phyloP scores from a whole-genome alignment of 2,113 vertebrate species.

The Dolichallabes microphthalmus region DNA sequence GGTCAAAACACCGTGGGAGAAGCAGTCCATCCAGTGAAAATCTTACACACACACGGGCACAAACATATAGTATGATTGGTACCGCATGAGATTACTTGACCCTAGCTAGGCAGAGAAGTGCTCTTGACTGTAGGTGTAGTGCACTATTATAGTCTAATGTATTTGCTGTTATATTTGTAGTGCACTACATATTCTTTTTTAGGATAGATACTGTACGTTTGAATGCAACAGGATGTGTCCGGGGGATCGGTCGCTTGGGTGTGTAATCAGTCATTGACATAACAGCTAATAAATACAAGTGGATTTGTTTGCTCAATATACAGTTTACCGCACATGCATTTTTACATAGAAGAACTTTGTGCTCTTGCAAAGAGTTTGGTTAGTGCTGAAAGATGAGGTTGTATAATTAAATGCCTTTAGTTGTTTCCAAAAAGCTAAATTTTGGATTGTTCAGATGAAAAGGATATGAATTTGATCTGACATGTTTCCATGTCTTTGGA shows the following conservation, averaged over 20 bases:
- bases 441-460: not conserved
- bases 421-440: not conserved
- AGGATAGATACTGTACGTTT: not conserved
- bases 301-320: not conserved
- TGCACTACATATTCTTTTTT: not conserved
- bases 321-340: not conserved
- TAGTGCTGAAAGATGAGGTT: not conserved
- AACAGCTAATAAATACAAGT: not conserved
- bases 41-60: not conserved
- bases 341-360: not conserved
- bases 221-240: not conserved
- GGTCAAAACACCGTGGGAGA: constrained; percentile 12
- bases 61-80: not conserved
- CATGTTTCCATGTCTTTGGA: not conserved
- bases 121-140: not conserved
- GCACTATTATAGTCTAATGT: not conserved
- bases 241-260: not conserved
- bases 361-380: not conserved
- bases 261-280: not conserved
- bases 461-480: not conserved
- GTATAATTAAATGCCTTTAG: not conserved
- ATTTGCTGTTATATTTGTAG: not conserved
- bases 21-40: not conserved
- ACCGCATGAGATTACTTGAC: not conserved
- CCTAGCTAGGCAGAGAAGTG: not conserved